Conservation (phyloP, 2,888 invertebrate genomes). For the Punctoribates punctum region DNA sequence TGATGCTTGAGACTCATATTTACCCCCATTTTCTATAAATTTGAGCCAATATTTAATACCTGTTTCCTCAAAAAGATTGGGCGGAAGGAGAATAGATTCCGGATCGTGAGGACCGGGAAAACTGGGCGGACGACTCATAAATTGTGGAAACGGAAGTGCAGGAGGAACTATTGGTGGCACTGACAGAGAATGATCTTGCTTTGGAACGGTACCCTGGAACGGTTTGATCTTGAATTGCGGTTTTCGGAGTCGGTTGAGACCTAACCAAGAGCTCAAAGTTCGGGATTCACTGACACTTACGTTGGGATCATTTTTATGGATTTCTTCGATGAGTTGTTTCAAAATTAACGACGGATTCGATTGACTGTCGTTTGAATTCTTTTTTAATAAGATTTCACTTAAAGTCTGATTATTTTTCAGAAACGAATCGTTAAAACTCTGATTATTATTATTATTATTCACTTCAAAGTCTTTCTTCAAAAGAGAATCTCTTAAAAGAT, state of each 20-base stretch:
- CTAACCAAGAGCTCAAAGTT: slow-evolving; percentile 36
- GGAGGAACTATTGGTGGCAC: not conserved
- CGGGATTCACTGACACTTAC: slow-evolving; percentile 27
- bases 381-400: not conserved
- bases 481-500: not conserved
- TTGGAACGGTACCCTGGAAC: not conserved
- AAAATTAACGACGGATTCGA: slow-evolving; percentile 10
- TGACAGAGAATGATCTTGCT: not conserved
- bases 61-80: slow-evolving; percentile 33
- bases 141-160: slow-evolving; percentile 13
- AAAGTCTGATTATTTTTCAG: not conserved
- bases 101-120: slow-evolving; percentile 39
- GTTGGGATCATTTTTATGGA: not conserved
- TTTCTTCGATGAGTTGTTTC: not conserved
- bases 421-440: not conserved
- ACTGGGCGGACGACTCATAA: slow-evolving; percentile 1
- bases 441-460: slow-evolving; percentile 28
- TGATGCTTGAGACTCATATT: not conserved
- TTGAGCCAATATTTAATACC: slow-evolving; percentile 44
- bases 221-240: slow-evolving; percentile 3
- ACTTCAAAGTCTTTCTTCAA: slow-evolving; percentile 3
- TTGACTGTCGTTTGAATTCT: not conserved
- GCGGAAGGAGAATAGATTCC: slow-evolving; percentile 36
- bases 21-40: slow-evolving; percentile 40
- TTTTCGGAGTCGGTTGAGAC: slow-evolving; percentile 7